Percentiles rank a stretch among this genome's conserved stretches.
Evolutionary conservation across 2,113 vertebrate species (phyloP).

Genomic region (Melanocharis versteri): DNA sequence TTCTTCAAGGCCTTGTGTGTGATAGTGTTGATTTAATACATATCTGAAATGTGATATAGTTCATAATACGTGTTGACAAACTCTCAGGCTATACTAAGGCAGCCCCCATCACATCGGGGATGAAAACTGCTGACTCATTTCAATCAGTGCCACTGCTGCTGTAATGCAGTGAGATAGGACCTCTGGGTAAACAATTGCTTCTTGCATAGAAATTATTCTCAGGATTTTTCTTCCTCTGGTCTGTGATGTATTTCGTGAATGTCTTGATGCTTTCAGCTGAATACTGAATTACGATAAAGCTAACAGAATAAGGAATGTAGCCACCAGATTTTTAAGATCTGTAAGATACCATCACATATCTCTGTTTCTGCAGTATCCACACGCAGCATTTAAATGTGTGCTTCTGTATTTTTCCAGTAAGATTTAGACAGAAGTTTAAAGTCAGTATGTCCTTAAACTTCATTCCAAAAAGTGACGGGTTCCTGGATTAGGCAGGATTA

Average conservation of each 20-base stretch:
- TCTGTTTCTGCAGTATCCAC: background rate
- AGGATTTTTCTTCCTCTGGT: background rate
- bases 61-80: background rate
- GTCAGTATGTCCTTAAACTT: background rate
- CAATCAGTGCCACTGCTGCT: background rate
- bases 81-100: background rate
- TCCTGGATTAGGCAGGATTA: background rate
- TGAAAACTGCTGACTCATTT: background rate
- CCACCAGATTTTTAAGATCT: background rate
- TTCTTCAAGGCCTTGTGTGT: background rate
- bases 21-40: background rate
- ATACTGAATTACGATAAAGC: background rate
- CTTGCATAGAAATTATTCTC: background rate
- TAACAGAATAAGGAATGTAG: background rate
- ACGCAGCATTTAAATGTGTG: background rate
- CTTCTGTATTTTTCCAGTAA: background rate
- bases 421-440: background rate
- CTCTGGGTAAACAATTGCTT: background rate
- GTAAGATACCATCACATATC: background rate
- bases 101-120: fast-evolving
- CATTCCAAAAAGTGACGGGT: background rate
- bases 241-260: background rate
- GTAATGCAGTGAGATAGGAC: background rate
- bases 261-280: background rate
- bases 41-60: background rate